phyloP scores from a whole-genome alignment of 2,113 vertebrate genomes.

The Eleginops maclovinus region DNA sequence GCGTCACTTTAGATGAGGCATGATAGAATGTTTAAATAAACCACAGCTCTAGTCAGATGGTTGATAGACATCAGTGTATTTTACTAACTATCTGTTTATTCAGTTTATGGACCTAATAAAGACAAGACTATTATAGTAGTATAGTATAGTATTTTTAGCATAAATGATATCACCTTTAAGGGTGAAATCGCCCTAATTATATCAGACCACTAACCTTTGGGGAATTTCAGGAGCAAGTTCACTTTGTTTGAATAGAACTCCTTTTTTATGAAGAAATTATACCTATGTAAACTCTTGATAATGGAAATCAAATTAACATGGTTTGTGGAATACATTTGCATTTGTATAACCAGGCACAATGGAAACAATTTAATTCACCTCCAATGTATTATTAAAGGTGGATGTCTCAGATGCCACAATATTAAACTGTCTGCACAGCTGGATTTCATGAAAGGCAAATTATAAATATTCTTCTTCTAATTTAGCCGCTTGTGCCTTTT shows the following conservation, averaged over 20 bases:
- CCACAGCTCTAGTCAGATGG: not conserved
- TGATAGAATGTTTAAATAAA: conserved; percentile 8
- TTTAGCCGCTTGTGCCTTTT: not conserved
- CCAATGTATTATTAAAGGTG: not conserved
- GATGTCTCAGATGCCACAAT: not conserved
- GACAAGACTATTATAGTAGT: not conserved
- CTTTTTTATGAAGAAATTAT: too few relatives aligned
- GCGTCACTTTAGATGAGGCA: conserved; percentile 13
- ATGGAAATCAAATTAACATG: too few relatives aligned
- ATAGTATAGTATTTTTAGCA: not conserved
- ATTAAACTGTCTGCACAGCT: not conserved
- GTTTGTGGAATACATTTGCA: too few relatives aligned
- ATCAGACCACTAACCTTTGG: too few relatives aligned
- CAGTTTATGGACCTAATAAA: conserved; percentile 10
- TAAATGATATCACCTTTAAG: not conserved
- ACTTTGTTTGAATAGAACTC: too few relatives aligned
- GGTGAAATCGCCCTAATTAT: too few relatives aligned
- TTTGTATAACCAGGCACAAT: too few relatives aligned
- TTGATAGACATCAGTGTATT: not conserved
- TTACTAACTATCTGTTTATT: not conserved
- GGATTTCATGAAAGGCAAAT: too few relatives aligned
- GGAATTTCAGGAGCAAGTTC: too few relatives aligned
- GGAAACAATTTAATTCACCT: not conserved
- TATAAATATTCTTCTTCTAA: not conserved
- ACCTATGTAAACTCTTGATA: not conserved